Evolutionary conservation across 2,113 vertebrate genomes (phyloP).

Genomic region (Oxyruncus cristatus): DNA sequence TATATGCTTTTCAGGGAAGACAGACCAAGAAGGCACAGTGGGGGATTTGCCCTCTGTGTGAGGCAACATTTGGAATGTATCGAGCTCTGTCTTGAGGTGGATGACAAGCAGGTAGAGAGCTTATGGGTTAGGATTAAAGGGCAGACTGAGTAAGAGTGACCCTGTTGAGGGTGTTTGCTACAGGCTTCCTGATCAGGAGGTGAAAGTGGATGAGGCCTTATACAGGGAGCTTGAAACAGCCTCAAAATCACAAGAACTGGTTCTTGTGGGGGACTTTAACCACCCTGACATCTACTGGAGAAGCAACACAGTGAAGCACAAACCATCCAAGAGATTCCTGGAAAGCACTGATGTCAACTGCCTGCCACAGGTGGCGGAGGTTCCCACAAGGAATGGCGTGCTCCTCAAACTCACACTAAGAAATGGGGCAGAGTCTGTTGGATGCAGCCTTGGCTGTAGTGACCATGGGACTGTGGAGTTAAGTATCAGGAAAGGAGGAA

Average conservation of each 20-base stretch:
- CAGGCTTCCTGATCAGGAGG: background rate
- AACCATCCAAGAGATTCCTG: background rate
- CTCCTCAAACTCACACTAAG: background rate
- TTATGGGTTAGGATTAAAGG: background rate
- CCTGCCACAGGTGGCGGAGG: background rate
- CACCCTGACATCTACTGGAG: background rate
- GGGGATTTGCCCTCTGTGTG: background rate
- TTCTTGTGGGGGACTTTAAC: background rate
- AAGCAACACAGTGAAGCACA: background rate
- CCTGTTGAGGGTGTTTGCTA: background rate
- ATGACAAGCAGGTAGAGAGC: background rate
- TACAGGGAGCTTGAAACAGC: background rate
- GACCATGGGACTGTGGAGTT: background rate
- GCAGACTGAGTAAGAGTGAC: background rate
- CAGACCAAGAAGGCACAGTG: background rate
- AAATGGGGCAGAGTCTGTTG: background rate
- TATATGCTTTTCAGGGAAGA: background rate
- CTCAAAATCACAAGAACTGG: background rate
- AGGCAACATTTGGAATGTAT: background rate
- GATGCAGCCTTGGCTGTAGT: background rate
- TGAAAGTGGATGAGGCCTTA: background rate
- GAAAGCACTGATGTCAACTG: background rate
- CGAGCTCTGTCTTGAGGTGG: background rate
- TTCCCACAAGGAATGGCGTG: background rate
- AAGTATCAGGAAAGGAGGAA: background rate